Evolutionary conservation across 2,888 invertebrate species (phyloP).

Genomic region (Eustalomyia histrio): DNA sequence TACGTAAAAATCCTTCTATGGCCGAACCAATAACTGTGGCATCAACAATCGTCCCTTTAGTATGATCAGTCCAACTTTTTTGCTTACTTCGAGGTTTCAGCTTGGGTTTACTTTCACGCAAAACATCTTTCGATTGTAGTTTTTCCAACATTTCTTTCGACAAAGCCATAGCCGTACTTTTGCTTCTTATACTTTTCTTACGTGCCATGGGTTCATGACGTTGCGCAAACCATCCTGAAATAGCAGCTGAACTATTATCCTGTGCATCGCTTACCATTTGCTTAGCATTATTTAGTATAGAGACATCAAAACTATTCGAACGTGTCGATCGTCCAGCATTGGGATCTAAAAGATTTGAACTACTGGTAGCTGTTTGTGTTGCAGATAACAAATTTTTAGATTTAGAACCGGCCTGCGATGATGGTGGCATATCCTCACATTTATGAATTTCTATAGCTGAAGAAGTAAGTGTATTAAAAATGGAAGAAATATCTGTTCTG

Average conservation of each 20-base stretch:
- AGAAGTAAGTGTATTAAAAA: conserved; percentile 85
- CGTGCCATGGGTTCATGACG: conserved; percentile 88
- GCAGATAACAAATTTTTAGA: conserved; percentile 66
- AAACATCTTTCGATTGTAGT: conserved; percentile 80
- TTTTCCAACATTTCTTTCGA: conserved; percentile 83
- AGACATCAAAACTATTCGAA: conserved; percentile 92
- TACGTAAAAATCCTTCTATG: conserved; percentile 89
- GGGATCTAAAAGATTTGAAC: conserved; percentile 75
- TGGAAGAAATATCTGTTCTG: conserved; percentile 89
- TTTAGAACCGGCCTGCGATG: conserved; percentile 71
- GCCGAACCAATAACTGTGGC: conserved; percentile 90
- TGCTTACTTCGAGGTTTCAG: conserved; percentile 76
- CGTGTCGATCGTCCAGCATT: conserved; percentile 83
- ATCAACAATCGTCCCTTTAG: conserved; percentile 86
- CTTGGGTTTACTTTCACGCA: conserved; percentile 78
- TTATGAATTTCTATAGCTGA: conserved; percentile 89
- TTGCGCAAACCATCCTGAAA: conserved; percentile 88
- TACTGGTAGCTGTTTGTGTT: conserved; percentile 67
- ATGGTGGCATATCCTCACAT: conserved; percentile 80
- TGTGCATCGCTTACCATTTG: conserved; percentile 79
- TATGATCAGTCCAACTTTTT: conserved; percentile 76
- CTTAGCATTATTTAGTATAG: conserved; percentile 83
- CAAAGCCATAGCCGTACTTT: conserved; percentile 79
- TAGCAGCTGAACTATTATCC: conserved; percentile 80
- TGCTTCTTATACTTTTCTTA: conserved; percentile 81